Conservation (phyloP, 2,888 invertebrate genomes). For the Abscondita cerata region DNA sequence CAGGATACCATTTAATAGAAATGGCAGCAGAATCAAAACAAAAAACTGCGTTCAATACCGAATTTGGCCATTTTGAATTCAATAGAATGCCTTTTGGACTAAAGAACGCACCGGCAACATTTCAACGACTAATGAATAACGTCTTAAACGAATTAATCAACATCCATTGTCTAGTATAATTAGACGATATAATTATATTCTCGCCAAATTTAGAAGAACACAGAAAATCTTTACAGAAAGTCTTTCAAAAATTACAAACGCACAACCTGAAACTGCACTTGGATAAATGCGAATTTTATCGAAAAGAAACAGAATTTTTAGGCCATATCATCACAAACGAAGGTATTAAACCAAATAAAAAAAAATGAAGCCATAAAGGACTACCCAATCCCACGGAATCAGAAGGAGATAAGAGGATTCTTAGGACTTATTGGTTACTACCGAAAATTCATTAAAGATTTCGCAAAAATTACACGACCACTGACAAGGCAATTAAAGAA, state of each 20-base stretch:
- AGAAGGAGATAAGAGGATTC: conserved; percentile 22
- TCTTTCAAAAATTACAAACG: conserved; percentile 29
- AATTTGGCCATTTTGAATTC: conserved; percentile 37
- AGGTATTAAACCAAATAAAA: conserved; percentile 37
- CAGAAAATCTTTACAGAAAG: conserved; percentile 20
- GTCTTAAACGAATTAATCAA: conserved; percentile 37
- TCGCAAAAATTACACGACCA: background rate
- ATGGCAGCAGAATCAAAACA: conserved; percentile 24
- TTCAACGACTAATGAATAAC: conserved; percentile 41
- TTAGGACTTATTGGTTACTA: background rate
- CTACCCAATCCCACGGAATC: conserved; percentile 34
- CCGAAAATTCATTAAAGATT: background rate
- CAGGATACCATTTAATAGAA: conserved; percentile 39
- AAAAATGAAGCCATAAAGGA: conserved; percentile 34
- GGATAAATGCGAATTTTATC: conserved; percentile 35
- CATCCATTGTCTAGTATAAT: conserved; percentile 38
- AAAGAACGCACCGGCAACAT: conserved; percentile 41
- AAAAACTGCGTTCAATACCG: conserved; percentile 42
- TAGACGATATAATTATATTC: conserved; percentile 42
- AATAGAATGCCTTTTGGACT: conserved; percentile 42
- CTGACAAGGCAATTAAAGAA: too few species aligned
- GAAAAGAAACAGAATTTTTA: conserved; percentile 33
- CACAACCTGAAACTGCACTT: conserved; percentile 38
- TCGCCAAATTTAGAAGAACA: conserved; percentile 29
- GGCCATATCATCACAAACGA: conserved; percentile 33